phyloP scores from a whole-genome alignment of 2,797 vertebrate genomes.

The Cynodonichthys magdalenae region DNA sequence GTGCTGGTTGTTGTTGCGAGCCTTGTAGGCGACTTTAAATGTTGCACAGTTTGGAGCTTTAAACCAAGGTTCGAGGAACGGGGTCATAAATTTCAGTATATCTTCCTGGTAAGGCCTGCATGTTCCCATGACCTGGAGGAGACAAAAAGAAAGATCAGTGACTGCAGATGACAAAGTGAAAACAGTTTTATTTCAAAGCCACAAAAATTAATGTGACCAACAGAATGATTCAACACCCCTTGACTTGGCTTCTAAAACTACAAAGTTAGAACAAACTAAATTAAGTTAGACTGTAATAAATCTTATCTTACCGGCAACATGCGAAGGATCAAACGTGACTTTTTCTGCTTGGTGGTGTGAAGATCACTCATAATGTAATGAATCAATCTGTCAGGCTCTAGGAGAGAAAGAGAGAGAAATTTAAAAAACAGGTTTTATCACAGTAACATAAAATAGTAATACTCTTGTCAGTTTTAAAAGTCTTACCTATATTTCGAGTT shows the following conservation, averaged over 20 bases:
- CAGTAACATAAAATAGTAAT: accelerated
- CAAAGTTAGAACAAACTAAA: background rate
- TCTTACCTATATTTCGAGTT: conserved; percentile 87
- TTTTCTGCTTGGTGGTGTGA: conserved; percentile 90
- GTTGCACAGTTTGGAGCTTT: conserved; percentile 89
- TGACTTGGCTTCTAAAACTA: background rate
- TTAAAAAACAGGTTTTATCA: background rate
- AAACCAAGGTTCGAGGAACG: conserved; percentile 94
- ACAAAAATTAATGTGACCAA: background rate
- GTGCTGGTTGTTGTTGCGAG: conserved; percentile 93
- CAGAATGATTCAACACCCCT: background rate
- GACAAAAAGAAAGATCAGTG: conserved; percentile 5
- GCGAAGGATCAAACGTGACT: conserved; percentile 89
- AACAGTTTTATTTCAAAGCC: background rate
- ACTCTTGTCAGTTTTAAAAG: accelerated
- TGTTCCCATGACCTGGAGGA: conserved; percentile 83
- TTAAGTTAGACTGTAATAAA: too few species aligned
- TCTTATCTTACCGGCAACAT: conserved; percentile 88
- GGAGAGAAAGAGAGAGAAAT: background rate
- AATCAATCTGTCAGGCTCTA: conserved; percentile 91
- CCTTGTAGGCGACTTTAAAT: conserved; percentile 94
- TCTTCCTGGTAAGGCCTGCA: conserved; percentile 94
- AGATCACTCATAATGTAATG: conserved; percentile 94
- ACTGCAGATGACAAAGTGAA: background rate
- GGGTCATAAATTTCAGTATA: conserved; percentile 89